Evolutionary conservation across 1,140 invertebrate genomes (phyloP), one percentile per base, ranked within the genome.

Genomic region (Macrotrachela quadricornifera): DNA sequence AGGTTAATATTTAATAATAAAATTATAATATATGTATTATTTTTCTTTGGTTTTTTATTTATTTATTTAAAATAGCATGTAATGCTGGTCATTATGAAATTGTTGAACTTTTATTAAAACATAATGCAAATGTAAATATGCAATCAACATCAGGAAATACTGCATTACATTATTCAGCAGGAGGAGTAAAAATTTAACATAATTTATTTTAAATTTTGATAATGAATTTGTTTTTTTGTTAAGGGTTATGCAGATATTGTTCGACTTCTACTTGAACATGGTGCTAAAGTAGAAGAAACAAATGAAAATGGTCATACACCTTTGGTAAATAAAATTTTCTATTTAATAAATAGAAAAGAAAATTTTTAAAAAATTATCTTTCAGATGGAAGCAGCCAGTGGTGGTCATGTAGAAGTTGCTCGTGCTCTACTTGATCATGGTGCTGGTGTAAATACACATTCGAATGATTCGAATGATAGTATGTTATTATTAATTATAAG

Each of bases 211-310:
- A 16, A 62, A 67, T n/a, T n/a, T n/a, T n/a, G n/a, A 59, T 80
- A 83, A 49, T 71, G 97, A 46, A 74, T 47, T 10, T 21, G 18
- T 61, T 67, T 58, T 80, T 82, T 49, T 71, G 94, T 87, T 36
- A 90, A 90, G 30, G 94, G 91, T 36, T 97, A 95, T 71, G 87
- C 96, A 44, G 94, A 95, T 67, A 96, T 97, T 60, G 96, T 99
- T 58, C 85, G 92, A 62, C 36, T 12, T 15, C 44, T 15, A 46
- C 21, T 39, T 39, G 42, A 39, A 21, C 38, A 15, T 15, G 9
- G 12, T 39, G 37, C 96, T 36, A 81, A 87, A 61, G 78, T 95
- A 11, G 92, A 97, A 73, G 87, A 91, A 71, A 85, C 94, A 69
- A 96, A 95, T 73, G 90, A 95, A 71, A 95, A 95, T 70, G 88